Evolutionary conservation across 2,113 vertebrate species (phyloP), one percentile per base, ranked within the genome.

Genomic region (Pleuronectes platessa): DNA sequence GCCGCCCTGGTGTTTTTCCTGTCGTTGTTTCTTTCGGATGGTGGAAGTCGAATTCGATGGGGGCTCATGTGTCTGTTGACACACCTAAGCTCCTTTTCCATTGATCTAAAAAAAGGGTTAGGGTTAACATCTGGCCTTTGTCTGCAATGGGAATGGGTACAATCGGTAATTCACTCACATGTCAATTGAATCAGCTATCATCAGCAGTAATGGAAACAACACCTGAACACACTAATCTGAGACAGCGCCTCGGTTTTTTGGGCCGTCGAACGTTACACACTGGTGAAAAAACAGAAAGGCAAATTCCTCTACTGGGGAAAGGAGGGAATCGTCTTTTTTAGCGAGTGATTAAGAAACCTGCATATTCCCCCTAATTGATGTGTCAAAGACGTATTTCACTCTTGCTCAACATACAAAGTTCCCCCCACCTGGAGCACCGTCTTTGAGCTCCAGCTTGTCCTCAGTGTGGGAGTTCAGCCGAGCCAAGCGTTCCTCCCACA

Each of bases 401-500:
- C 31, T 31, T 31, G 31, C 31, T 31, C n/a, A 15, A 4, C 56
- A 3, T 60, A 77, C 80, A 54, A n/a, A 54, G 20, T 54, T 24
- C 27, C 65, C 51, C 51, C 23, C 53, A 47, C 68, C 74, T 72
- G n/a, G 20, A 75, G 68, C 56, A 58, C 40, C 65, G 61, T 77
- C 59, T 74, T 77, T 67, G 35, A 82, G 62, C 69, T 75, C 24
- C 54, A 47, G 65, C 77, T 59, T 64, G 66, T 83, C 67, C 37
- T 74, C 73, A 65, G 42, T 54, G 24, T 64, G 65, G 74, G 68
- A 77, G 76, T 76, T 87, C 31, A 88, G 70, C 26, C 49, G 74
- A 84, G 76, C 80, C 76, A 79, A 79, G 65, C 75, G 60, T 86
- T 86, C 82, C 75, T 91, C 84, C 85, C 74, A 71, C 61, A 2